These are phyloP conservation scores for Circaetus cinerascens DNA, from an alignment of 2,113 vertebrate species.

Conservation along the genomic window DNA sequence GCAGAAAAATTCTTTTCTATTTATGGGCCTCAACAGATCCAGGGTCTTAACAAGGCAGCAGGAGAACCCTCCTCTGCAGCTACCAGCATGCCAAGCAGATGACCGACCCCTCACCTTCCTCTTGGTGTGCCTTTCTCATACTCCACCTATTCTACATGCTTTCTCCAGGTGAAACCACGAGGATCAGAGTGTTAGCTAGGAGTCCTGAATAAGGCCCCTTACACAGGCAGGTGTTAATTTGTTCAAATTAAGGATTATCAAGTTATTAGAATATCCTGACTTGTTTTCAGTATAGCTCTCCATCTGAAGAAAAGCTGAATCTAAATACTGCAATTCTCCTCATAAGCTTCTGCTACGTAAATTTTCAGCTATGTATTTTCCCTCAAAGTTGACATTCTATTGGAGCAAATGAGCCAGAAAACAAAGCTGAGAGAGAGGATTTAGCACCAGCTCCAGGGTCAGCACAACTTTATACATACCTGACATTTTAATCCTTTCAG, in stretches of 20 bases:
- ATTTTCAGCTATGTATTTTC: neutral
- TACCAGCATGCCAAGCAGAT: neutral
- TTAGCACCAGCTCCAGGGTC: neutral
- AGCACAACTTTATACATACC: neutral
- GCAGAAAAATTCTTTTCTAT: neutral
- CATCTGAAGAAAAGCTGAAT: neutral
- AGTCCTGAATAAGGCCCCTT: neutral
- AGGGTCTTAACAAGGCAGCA: neutral
- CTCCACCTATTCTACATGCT: neutral
- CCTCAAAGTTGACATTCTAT: neutral
- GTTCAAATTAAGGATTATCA: neutral
- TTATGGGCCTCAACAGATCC: neutral
- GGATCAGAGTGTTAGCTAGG: neutral
- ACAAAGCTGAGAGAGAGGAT: neutral
- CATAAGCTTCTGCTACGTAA: neutral
- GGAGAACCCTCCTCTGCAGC: neutral
- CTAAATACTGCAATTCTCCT: neutral
- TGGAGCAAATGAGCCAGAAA: neutral
- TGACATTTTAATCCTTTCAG: neutral
- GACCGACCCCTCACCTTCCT: rapidly evolving
- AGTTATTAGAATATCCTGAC: neutral
- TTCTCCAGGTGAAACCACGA: neutral
- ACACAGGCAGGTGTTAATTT: neutral
- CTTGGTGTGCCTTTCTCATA: neutral
- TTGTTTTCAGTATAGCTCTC: neutral